A percentile compares a stretch with the other conserved stretches of the same genome.
Evolutionary conservation across 2,113 vertebrate genomes (phyloP).

Genomic region (Petroica traversi): DNA sequence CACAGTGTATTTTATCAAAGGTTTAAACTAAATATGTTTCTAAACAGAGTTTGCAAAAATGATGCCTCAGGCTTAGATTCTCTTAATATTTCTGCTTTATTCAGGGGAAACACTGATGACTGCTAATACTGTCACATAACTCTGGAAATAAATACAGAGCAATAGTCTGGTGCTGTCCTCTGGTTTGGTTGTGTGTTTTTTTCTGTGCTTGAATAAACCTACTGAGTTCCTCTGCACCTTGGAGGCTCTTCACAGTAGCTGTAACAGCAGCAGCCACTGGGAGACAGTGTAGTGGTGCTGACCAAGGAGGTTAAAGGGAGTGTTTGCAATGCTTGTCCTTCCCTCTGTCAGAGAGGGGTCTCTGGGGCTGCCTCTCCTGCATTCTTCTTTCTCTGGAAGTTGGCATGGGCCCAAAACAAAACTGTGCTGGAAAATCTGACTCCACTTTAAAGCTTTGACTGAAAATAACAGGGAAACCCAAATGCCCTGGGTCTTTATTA

Average conservation of each 20-base stretch:
- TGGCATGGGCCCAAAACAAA: neutral
- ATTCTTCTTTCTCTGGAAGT: neutral
- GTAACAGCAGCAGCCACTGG: conserved; percentile 15
- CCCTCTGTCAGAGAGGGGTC: neutral
- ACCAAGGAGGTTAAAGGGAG: neutral
- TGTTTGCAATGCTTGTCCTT: neutral
- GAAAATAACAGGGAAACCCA: neutral
- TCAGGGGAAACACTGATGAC: neutral
- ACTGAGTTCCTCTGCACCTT: neutral
- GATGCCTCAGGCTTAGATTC: neutral
- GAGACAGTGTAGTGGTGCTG: conserved; percentile 28
- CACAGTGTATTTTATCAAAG: neutral
- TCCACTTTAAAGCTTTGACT: neutral
- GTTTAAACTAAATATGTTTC: neutral
- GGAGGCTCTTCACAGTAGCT: neutral
- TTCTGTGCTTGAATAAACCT: neutral
- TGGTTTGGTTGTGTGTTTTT: neutral
- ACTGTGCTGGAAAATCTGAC: neutral
- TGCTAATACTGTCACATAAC: neutral
- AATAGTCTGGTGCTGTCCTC: neutral
- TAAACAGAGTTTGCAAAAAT: neutral
- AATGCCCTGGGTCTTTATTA: neutral
- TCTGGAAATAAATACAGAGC: neutral
- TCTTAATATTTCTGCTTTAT: neutral
- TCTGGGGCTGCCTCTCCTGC: neutral